These are phyloP conservation scores for Rhaphigaster nebulosa DNA, from an alignment of 2,888 invertebrate species.

Conservation along the genomic window DNA sequence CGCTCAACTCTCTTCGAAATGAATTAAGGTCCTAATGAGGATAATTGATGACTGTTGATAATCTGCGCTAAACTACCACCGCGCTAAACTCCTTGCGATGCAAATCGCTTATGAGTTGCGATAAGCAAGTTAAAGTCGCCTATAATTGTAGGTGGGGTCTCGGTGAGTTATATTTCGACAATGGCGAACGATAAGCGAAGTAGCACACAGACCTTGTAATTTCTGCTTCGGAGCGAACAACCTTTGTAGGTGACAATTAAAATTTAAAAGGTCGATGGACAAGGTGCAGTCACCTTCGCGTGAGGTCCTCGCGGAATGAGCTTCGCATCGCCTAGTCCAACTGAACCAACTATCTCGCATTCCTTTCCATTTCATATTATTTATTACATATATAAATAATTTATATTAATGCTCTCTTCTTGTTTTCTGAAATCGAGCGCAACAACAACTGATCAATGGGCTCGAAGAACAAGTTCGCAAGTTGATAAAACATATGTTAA, in stretches of 20 bases:
- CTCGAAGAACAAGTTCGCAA: too few relatives aligned
- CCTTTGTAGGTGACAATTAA: background rate
- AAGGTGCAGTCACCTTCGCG: background rate
- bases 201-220: background rate
- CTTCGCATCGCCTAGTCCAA: too few relatives aligned
- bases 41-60: slow-evolving; percentile 9
- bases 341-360: too few relatives aligned
- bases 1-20: background rate
- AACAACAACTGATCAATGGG: too few relatives aligned
- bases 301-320: too few relatives aligned
- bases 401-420: too few relatives aligned
- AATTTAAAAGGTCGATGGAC: slow-evolving; percentile 10
- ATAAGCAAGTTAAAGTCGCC: slow-evolving; percentile 11
- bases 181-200: background rate
- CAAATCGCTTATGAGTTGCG: background rate
- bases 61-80: background rate
- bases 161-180: slow-evolving; percentile 18
- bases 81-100: background rate
- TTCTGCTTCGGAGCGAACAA: background rate
- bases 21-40: slow-evolving; percentile 4
- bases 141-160: background rate
- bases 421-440: too few relatives aligned
- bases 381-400: too few relatives aligned
- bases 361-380: too few relatives aligned
- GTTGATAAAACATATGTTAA: too few relatives aligned